phyloP scores from a whole-genome alignment of 2,113 vertebrate genomes.

The Sterrhoptilus dennistouni region DNA sequence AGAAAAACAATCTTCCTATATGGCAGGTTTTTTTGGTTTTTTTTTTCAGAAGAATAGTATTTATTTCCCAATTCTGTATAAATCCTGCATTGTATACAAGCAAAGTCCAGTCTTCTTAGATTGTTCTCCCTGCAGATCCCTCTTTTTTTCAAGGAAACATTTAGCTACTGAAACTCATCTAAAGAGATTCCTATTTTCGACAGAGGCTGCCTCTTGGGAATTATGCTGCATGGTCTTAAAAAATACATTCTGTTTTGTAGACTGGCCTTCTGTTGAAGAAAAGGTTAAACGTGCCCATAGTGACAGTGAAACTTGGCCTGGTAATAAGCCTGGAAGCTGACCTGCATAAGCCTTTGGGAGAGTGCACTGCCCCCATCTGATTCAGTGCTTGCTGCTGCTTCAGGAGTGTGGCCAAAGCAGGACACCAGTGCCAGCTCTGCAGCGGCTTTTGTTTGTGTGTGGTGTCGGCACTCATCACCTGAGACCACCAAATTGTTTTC shows the following conservation, averaged over 20 bases:
- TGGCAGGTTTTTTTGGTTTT: not conserved
- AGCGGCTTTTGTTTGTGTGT: fast-evolving
- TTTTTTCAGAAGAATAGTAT: not conserved
- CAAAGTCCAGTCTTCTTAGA: not conserved
- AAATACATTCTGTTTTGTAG: not conserved
- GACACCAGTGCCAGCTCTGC: not conserved
- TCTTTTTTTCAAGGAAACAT: not conserved
- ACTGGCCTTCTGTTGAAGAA: not conserved
- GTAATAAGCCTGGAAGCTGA: not conserved
- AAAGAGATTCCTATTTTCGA: not conserved
- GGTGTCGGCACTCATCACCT: not conserved
- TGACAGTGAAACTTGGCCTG: not conserved
- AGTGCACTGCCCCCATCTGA: not conserved
- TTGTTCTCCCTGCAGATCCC: not conserved
- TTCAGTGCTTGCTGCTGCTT: not conserved
- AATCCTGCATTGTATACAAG: not conserved
- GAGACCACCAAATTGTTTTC: not conserved
- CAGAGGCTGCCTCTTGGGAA: not conserved
- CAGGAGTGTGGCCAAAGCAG: not conserved
- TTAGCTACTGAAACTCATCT: not conserved
- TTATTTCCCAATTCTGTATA: not conserved
- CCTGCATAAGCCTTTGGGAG: not conserved
- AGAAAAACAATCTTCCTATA: not conserved
- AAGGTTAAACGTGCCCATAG: not conserved
- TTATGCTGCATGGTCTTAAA: not conserved